phyloP scores from a whole-genome alignment of 2,888 invertebrate genomes.

The Gastrophysa polygoni region DNA sequence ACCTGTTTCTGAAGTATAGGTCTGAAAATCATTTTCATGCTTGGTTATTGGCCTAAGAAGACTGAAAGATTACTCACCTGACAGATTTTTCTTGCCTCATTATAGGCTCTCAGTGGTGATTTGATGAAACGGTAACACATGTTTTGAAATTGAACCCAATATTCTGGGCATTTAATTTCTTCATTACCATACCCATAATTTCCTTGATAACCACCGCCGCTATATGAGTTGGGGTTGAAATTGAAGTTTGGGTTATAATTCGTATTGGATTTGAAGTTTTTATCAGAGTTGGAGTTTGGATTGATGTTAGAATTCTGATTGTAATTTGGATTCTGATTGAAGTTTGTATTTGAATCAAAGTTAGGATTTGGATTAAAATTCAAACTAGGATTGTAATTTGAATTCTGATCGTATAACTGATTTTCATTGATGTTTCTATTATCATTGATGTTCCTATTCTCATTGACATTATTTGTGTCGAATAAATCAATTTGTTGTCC shows the following conservation, averaged over 20 bases:
- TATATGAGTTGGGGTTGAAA: constrained; percentile 27
- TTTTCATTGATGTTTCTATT: constrained; percentile 24
- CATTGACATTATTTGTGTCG: constrained; percentile 25
- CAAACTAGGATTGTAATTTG: constrained; percentile 31
- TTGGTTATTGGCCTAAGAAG: neutral
- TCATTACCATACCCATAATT: constrained; percentile 45
- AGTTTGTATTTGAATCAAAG: constrained; percentile 25
- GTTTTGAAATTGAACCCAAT: constrained; percentile 83
- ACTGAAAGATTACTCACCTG: constrained; percentile 54
- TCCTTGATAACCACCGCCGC: constrained; percentile 30
- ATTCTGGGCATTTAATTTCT: constrained; percentile 73
- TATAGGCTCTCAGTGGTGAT: constrained; percentile 79
- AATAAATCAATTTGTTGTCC: constrained; percentile 34
- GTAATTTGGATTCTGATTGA: constrained; percentile 26
- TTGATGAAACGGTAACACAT: constrained; percentile 91
- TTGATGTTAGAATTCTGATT: constrained; percentile 23
- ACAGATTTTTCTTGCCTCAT: constrained; percentile 84
- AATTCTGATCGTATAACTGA: constrained; percentile 27
- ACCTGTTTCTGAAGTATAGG: constrained; percentile 44
- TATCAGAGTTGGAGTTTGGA: constrained; percentile 25
- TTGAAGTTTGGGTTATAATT: constrained; percentile 30
- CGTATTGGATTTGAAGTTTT: constrained; percentile 10
- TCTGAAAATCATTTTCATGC: constrained; percentile 18
- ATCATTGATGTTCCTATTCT: constrained; percentile 22
- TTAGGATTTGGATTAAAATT: constrained; percentile 26